Evolutionary conservation across 1,140 invertebrate genomes (phyloP), one percentile per base, ranked within the genome.

Genomic region (Alviniconcha marisindica): DNA sequence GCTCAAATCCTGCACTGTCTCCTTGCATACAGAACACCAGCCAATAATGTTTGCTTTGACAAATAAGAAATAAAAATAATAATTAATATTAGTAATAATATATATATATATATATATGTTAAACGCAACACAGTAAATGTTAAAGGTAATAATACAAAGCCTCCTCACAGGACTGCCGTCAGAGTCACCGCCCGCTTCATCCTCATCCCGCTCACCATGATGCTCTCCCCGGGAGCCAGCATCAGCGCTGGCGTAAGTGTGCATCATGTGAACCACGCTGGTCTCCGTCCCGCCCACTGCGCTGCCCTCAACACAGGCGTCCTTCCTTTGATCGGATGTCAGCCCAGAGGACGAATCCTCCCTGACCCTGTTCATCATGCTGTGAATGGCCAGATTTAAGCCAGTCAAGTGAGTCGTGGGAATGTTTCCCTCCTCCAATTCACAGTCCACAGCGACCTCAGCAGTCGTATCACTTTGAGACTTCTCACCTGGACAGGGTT

Each of bases 261-360:
- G 90, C 90, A 91, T 88, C 86, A 42, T 89, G 73, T 78, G 84
- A 69, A 79, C 82, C 85, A 28, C 87, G 82, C 69, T 87, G 85
- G 7, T 82, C 44, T 28, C 28, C 78, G 54, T 31, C 63, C 40
- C 44, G 63, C 79, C 40, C 24, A 73, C 31, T 44, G 31, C 38
- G 31, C 18, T 28, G 24, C 21, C 31, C 33, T 14, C 71, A 0
- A 42, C 40, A 21, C 31, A 31, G 31, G 2, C n/a, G 12, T 33
- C 51, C 33, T 56, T 5, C 18, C 18, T 69, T 28, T 60, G 31
- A 7, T 51, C 74, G 12, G 18, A 0, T 36, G 12, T 33, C 24
- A 14, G 15, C 3, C 36, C 31, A 15, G 31, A 18, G 21, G 36
- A 54, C 40, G 81, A 66, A 44, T 28, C 48, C 60, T 89, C 88